Conservation (phyloP, 1,140 invertebrate genomes). For the Chelonus insularis region DNA sequence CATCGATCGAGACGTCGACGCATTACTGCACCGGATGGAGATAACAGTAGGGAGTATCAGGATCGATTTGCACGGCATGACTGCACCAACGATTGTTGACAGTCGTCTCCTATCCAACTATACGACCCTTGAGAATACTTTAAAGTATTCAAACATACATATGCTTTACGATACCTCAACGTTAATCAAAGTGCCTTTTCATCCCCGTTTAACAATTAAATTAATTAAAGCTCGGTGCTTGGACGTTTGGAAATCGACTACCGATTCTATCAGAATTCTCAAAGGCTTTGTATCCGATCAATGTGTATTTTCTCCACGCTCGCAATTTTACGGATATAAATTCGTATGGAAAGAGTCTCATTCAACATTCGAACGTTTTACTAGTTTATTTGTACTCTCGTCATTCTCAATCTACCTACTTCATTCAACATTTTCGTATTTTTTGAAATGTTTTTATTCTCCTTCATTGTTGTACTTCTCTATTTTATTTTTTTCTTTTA, state of each 20-base stretch:
- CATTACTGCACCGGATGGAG: conserved; percentile 1
- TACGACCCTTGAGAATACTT: conserved; percentile 21
- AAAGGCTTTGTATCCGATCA: not conserved
- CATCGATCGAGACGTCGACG: conserved; percentile 10
- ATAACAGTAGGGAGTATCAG: not conserved
- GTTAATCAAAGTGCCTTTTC: not conserved
- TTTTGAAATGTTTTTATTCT: too few relatives aligned
- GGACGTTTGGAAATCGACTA: not conserved
- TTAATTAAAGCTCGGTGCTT: conserved; percentile 16
- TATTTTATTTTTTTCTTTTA: too few relatives aligned
- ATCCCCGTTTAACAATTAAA: conserved; percentile 21
- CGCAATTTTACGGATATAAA: conserved; percentile 4
- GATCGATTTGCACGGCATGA: conserved; percentile 9
- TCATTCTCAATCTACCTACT: conserved; percentile 1
- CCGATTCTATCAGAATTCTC: conserved; percentile 15
- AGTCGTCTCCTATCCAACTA: not conserved
- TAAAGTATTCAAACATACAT: conserved; percentile 6
- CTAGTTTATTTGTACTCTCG: conserved; percentile 2
- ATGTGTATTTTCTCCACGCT: not conserved
- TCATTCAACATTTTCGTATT: too few relatives aligned
- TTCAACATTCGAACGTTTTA: conserved; percentile 16
- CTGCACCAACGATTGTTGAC: not conserved
- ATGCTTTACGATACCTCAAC: not conserved
- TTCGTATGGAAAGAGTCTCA: not conserved
- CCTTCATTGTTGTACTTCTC: too few relatives aligned